Conservation (phyloP, 1,140 invertebrate genomes). For the Leptinotarsa lineolata region DNA sequence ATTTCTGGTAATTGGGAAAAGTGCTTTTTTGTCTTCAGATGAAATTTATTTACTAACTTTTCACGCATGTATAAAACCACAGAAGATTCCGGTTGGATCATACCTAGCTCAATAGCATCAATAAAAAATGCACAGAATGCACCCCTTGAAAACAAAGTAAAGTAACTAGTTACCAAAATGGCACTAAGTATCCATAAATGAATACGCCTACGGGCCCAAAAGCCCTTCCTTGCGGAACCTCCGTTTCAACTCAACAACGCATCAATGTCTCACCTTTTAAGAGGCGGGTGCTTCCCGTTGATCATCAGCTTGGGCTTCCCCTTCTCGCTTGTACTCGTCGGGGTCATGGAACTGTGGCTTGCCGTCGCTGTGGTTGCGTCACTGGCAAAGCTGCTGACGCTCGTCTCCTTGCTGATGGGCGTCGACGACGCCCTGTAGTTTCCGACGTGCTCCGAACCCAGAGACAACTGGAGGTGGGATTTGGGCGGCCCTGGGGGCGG, state of each 20-base stretch:
- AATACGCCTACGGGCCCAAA: neutral
- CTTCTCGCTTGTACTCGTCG: constrained; percentile 60
- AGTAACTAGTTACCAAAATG: no score
- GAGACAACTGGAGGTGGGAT: constrained; percentile 57
- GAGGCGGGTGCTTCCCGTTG: constrained; percentile 64
- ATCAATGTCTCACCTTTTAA: constrained; percentile 62
- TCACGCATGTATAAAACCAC: no score
- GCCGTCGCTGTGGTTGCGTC: constrained; percentile 60
- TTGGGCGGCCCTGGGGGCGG: constrained; percentile 62
- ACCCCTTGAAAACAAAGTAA: no score
- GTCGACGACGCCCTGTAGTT: constrained; percentile 37
- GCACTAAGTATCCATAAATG: neutral
- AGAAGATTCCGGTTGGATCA: no score
- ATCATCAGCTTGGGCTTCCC: constrained; percentile 62
- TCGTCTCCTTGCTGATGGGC: constrained; percentile 60
- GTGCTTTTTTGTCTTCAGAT: no score
- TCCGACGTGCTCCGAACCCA: constrained; percentile 28
- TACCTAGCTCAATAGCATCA: no score
- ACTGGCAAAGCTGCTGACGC: constrained; percentile 62
- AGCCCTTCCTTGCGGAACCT: neutral
- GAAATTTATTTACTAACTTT: no score
- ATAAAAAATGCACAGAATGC: no score
- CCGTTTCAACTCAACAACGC: neutral
- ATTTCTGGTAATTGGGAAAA: no score
- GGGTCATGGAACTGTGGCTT: constrained; percentile 61